Conservation (phyloP, 2,113 vertebrate species). For the Dipodomys spectabilis region DNA sequence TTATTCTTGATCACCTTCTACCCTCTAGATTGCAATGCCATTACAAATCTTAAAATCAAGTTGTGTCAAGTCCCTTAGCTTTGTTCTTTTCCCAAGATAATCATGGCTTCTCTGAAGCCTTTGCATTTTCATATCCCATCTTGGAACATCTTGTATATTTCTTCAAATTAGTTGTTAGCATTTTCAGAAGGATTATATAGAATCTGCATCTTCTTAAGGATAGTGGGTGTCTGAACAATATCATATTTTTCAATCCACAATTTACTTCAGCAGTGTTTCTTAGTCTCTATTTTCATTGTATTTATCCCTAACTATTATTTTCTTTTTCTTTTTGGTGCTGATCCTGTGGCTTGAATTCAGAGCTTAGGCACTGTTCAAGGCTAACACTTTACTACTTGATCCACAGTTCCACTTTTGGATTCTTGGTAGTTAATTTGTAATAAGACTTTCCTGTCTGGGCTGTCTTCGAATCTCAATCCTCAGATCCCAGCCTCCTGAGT, state of each 20-base stretch:
- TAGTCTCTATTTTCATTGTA: not conserved
- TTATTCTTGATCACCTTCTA: too few species aligned
- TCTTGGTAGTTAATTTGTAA: too few species aligned
- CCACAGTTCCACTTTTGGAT: too few species aligned
- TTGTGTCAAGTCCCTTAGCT: not conserved
- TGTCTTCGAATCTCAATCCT: too few species aligned
- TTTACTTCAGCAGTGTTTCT: not conserved
- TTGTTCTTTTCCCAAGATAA: not conserved
- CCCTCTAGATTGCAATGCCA: not conserved
- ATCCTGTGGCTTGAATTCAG: too few species aligned
- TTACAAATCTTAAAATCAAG: conserved; percentile 1
- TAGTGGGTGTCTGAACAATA: not conserved
- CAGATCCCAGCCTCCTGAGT: too few species aligned
- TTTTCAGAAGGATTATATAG: not conserved
- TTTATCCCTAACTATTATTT: not conserved
- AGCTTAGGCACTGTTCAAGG: too few species aligned
- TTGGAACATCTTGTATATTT: conserved; percentile 1
- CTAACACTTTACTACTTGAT: too few species aligned
- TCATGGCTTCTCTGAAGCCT: not conserved
- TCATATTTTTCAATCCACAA: not conserved
- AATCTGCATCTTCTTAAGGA: not conserved
- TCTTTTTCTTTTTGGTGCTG: too few species aligned
- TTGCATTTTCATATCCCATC: not conserved
- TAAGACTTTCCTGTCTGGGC: too few species aligned
- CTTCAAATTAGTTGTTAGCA: not conserved